Percentiles rank a stretch among this genome's conserved stretches.
phyloP scores from a whole-genome alignment of 2,113 vertebrate species.

The Nipponia nippon region DNA sequence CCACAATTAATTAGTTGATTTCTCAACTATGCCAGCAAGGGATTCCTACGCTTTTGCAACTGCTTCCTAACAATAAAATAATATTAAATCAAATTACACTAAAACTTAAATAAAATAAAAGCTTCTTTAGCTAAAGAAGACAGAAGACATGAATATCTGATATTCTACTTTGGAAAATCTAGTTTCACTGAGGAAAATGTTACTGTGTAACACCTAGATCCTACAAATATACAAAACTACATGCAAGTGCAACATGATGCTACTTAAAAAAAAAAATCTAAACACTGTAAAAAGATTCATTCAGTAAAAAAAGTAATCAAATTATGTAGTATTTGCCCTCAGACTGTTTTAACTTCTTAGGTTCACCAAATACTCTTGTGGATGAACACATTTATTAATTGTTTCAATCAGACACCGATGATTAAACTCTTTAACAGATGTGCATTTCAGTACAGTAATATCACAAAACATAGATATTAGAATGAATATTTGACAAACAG shows the following conservation, averaged over 20 bases:
- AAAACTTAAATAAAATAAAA: not conserved
- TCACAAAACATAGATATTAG: not conserved
- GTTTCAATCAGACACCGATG: not conserved
- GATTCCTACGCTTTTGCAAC: not conserved
- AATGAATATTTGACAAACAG: not conserved
- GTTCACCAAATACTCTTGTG: not conserved
- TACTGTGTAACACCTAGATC: not conserved
- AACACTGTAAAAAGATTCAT: not conserved
- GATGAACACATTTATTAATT: not conserved
- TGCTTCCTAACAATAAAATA: not conserved
- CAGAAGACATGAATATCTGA: not conserved
- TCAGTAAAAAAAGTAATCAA: not conserved
- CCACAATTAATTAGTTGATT: not conserved
- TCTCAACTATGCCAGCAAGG: not conserved
- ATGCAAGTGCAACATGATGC: not conserved
- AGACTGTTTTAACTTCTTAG: not conserved
- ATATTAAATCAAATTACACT: not conserved
- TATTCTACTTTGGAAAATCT: not conserved
- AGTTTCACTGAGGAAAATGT: not conserved
- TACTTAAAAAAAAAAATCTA: not conserved
- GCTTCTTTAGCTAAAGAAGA: not conserved
- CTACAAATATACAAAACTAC: not conserved
- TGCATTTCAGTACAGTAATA: not conserved
- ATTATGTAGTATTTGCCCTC: not conserved
- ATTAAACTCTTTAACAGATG: not conserved